phyloP scores from a whole-genome alignment of 1,140 invertebrate genomes.

The Hydropsyche tenuis region DNA sequence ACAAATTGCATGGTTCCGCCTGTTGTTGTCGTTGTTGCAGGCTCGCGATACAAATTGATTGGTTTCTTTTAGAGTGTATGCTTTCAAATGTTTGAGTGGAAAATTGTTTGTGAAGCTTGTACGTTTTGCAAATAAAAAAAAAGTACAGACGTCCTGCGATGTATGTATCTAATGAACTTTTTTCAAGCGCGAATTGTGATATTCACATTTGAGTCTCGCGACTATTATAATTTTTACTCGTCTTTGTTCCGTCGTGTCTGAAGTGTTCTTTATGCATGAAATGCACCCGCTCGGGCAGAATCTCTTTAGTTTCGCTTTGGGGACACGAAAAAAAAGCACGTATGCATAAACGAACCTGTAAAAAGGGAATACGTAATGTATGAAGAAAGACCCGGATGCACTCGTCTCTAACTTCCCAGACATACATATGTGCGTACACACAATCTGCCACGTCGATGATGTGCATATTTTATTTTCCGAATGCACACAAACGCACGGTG shows the following conservation, averaged over 20 bases:
- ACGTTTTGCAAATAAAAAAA: too few relatives aligned
- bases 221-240: constrained; percentile 42
- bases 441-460: background rate
- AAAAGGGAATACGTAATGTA: constrained; percentile 24
- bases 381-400: constrained; percentile 32
- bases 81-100: too few relatives aligned
- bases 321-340: background rate
- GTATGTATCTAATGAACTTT: constrained; percentile 1
- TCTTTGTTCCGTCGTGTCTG: constrained; percentile 35
- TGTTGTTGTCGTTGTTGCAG: background rate
- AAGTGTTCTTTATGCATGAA: constrained; percentile 21
- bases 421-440: background rate
- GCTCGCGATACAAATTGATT: too few relatives aligned
- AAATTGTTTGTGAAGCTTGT: too few relatives aligned
- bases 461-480: too few relatives aligned
- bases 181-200: background rate
- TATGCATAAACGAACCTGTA: background rate
- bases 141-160: too few relatives aligned
- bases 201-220: constrained; percentile 2
- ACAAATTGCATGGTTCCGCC: background rate
- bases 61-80: too few relatives aligned
- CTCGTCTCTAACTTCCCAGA: constrained; percentile 24
- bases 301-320: constrained; percentile 16
- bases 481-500: too few relatives aligned
- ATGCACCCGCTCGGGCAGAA: constrained; percentile 13